Evolutionary conservation across 2,888 invertebrate species (phyloP).

Genomic region (Ceraclea dissimilis): DNA sequence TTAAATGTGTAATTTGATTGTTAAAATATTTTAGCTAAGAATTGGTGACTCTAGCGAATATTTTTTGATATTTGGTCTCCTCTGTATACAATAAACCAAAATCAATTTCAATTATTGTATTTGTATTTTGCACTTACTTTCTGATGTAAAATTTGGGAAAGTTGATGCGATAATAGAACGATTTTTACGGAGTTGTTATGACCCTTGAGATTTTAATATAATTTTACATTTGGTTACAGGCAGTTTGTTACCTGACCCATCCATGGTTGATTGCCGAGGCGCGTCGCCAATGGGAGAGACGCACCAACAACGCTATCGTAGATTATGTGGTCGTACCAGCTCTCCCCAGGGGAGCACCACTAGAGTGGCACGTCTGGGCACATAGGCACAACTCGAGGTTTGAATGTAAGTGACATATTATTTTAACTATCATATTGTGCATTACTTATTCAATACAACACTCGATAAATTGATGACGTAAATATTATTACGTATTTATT

Average conservation of each 20-base stretch:
- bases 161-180: too few species aligned
- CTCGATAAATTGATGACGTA: not conserved
- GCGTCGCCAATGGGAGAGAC: conserved; percentile 71
- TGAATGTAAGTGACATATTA: conserved; percentile 57
- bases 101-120: too few species aligned
- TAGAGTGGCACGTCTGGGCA: conserved; percentile 94
- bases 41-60: too few species aligned
- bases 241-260: conserved; percentile 80
- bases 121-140: too few species aligned
- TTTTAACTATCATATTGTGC: not conserved
- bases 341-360: conserved; percentile 70
- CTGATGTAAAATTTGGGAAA: too few species aligned
- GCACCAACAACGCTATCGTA: conserved; percentile 79
- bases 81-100: too few species aligned
- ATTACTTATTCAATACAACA: not conserved
- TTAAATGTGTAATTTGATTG: too few species aligned
- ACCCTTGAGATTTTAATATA: not conserved
- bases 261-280: conserved; percentile 64
- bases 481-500: too few species aligned
- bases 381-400: conserved; percentile 81
- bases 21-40: too few species aligned
- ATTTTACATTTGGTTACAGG: too few species aligned
- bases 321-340: conserved; percentile 79
- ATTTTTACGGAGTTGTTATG: not conserved
- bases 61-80: too few species aligned